A percentile compares a stretch with the other conserved stretches of the same genome.
Conservation (phyloP, 2,888 invertebrate genomes). For the Candidula unifasciata region DNA sequence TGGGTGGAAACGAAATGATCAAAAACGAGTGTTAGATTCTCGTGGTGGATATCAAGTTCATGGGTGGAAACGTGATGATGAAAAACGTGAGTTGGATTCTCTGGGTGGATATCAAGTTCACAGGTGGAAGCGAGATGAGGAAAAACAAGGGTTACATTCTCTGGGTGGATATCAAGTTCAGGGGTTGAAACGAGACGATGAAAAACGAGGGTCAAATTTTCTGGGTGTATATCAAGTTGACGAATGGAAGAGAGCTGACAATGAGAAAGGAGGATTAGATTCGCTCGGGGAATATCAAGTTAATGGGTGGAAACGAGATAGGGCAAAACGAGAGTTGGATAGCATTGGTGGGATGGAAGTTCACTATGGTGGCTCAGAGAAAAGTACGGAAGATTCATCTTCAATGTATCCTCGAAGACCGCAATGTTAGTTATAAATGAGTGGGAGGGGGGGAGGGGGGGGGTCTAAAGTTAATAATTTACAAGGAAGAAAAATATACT, state of each 20-base stretch:
- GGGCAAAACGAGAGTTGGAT: slow-evolving; percentile 23
- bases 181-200: background rate
- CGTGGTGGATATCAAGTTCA: slow-evolving; percentile 4
- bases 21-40: slow-evolving; percentile 21
- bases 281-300: slow-evolving; percentile 27
- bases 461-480: background rate
- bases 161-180: slow-evolving; percentile 41
- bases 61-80: slow-evolving; percentile 5
- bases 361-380: too few species aligned
- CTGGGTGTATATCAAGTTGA: slow-evolving; percentile 38
- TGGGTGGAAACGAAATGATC: slow-evolving; percentile 23
- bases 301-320: too few species aligned
- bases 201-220: background rate
- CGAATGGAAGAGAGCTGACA: slow-evolving; percentile 36
- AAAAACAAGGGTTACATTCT: slow-evolving; percentile 21
- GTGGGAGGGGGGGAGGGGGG: too few species aligned
- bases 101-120: slow-evolving; percentile 38
- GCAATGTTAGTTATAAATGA: too few species aligned
- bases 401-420: too few species aligned
- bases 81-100: slow-evolving; percentile 40
- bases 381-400: too few species aligned
- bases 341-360: slow-evolving; percentile 18
- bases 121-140: background rate
- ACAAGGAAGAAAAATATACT: too few species aligned
- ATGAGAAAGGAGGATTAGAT: slow-evolving; percentile 8